Evolutionary conservation across 2,113 vertebrate genomes (phyloP).

Genomic region (Tetrax tetrax): DNA sequence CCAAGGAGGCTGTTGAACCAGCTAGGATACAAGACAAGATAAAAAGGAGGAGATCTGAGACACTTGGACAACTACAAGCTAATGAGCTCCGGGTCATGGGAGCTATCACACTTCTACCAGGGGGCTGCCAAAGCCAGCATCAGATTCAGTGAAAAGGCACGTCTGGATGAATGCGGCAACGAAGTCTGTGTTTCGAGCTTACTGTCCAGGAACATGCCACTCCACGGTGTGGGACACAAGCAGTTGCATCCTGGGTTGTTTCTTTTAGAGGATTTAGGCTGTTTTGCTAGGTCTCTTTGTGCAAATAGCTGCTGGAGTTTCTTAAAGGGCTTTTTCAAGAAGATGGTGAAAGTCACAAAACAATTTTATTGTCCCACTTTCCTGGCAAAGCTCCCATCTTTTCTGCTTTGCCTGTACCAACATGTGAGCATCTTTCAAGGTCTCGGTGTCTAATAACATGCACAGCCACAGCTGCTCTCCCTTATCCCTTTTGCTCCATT

Average conservation of each 20-base stretch:
- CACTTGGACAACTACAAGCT: not conserved
- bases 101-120: not conserved
- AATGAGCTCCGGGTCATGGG: not conserved
- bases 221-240: accelerated
- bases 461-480: not conserved
- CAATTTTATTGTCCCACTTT: not conserved
- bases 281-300: not conserved
- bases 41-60: not conserved
- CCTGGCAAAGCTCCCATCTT: not conserved
- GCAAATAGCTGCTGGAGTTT: not conserved
- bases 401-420: not conserved
- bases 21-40: accelerated
- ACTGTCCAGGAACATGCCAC: not conserved
- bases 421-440: not conserved
- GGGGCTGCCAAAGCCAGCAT: not conserved
- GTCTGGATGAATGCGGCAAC: not conserved
- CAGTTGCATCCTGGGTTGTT: not conserved
- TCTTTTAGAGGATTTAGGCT: not conserved
- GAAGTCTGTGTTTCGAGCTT: not conserved
- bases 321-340: not conserved
- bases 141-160: not conserved
- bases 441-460: not conserved
- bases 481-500: not conserved
- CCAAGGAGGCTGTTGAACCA: not conserved
- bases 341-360: not conserved